Evolutionary conservation across 2,113 vertebrate genomes (phyloP).

Genomic region (Lampris megalopsis): DNA sequence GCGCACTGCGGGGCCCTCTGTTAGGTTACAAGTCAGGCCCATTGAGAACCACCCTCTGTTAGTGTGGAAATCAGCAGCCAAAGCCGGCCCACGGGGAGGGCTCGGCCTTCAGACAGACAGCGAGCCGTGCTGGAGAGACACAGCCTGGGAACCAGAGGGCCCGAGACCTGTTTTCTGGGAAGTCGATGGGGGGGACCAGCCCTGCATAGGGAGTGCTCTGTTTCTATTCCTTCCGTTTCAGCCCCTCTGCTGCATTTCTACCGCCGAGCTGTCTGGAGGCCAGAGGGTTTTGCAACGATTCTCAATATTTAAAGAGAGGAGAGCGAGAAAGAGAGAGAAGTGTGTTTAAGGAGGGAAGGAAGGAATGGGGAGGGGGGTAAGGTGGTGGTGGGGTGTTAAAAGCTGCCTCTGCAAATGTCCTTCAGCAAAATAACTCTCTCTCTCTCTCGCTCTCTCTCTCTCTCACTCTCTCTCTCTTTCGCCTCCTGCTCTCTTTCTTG

Average conservation of each 20-base stretch:
- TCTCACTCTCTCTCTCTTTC: not conserved
- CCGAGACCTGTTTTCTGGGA: constrained; percentile 43
- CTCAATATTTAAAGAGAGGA: constrained; percentile 77
- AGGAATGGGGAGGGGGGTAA: not conserved
- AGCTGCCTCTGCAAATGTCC: constrained; percentile 74
- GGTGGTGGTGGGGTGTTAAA: constrained; percentile 56
- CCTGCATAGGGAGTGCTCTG: constrained; percentile 30
- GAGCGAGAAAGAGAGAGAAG: constrained; percentile 60
- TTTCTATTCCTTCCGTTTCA: constrained; percentile 39
- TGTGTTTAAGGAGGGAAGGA: constrained; percentile 57
- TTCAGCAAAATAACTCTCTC: constrained; percentile 73
- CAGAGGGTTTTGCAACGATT: constrained; percentile 58
- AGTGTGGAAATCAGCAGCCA: constrained; percentile 66
- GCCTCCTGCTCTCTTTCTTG: constrained; percentile 26
- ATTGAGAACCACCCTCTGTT: constrained; percentile 49
- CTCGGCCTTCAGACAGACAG: constrained; percentile 59
- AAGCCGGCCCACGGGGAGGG: constrained; percentile 64
- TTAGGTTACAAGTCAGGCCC: constrained; percentile 44
- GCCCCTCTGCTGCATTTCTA: constrained; percentile 28
- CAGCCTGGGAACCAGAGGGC: constrained; percentile 48
- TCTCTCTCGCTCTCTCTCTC: constrained; percentile 31
- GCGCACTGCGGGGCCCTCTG: not conserved
- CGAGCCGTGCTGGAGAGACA: constrained; percentile 44
- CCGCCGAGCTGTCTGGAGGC: constrained; percentile 46
- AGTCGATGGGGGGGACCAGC: constrained; percentile 43